Base-by-base conservation (phyloP, 2,113 vertebrate species). In the Rissa tridactyla region DNA sequence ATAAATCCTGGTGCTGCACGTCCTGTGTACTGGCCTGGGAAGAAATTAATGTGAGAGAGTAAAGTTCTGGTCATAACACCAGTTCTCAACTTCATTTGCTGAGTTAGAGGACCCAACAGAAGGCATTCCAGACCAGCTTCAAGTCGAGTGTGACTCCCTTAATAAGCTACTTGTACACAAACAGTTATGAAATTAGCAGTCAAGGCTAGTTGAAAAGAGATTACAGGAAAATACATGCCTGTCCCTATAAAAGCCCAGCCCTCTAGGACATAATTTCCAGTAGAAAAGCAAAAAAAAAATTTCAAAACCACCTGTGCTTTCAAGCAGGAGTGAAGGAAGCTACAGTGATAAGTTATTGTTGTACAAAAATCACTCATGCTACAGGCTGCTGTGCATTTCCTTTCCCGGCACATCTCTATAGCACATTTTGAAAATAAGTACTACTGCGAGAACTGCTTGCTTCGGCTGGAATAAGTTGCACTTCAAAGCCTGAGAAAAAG, bases 191-290 rank as follows among this genome's bases (percentile, higher is more conserved):
- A 97, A 87, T 68, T 69, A 71, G 64, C 80, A 83, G 38, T 83
- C 52, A 61, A 79, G n/a, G 19, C 65, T 54, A 81, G 22, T 13
- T 51, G 78, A 61, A 62, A 88, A 79, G 58, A 52, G 44, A 89
- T 88, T 73, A 86, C 38, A 78, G 79, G 60, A 96, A 95, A 95
- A 83, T 20, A 57, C 1, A 1, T 25, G 13, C 9, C 80, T 78
- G 38, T 75, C 66, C 88, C 81, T 91, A 26, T 5, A 88, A 97
- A 97, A 97, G 52, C 58, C 62, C 95, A 97, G 70, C 30, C 73
- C 92, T 69, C 90, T 15, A 65, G 60, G 65, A 58, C 70, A 38
- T 15, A 26, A 71, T 64, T 93, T 86, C 62, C 71, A 70, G 25
- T 44, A 82, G 90, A 97, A 92, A 16, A 65, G 22, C 4, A 72